Base-by-base conservation (phyloP, 2,797 vertebrate species). In the Sphenopsis melanotis region DNA sequence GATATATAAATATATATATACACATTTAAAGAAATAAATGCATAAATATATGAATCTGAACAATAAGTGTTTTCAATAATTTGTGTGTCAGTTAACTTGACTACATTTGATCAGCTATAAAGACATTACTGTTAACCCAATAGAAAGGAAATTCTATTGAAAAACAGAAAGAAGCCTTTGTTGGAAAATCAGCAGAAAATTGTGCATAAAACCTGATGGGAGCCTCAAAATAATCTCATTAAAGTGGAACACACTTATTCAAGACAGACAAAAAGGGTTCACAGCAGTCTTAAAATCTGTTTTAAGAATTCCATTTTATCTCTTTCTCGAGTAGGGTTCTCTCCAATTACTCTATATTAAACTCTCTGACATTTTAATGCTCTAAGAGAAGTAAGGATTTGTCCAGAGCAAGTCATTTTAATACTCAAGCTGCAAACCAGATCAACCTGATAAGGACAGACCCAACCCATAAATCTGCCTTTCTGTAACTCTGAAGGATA, bases 211-310 rank as follows among this genome's bases (percentile, higher is more conserved):
- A 96, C 92, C 96, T 98, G 96, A 97, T 97, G 92, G 95, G 91
- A 97, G 95, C 93, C 97, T 97, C 97, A 97, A 96, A 97, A 98
- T 97, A 98, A 98, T 98, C 97, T 96, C 95, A 97, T 98, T 98
- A 96, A 97, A 97, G 91, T 84, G 80, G 83, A 97, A 97, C 96
- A 93, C 80, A 91, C 83, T 97, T 96, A 97, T 96, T 97, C 94
- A 97, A 95, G 88, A 85, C 87, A 85, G 77, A 97, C 94, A 97
- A 97, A 97, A 95, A 88, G 39, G 77, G 90, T 97, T 97, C 96
- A 86, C 82, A 93, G 95, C 85, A 95, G 90, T 90, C 93, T 93
- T 95, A 85, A 97, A 96, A 96, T 96, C 95, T 97, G 93, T 79
- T 97, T 95, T 87, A 97, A 94, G 89, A 97, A 96, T 97, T 96